Evolutionary conservation across 1,140 invertebrate species (phyloP).

Genomic region (Apis laboriosa): DNA sequence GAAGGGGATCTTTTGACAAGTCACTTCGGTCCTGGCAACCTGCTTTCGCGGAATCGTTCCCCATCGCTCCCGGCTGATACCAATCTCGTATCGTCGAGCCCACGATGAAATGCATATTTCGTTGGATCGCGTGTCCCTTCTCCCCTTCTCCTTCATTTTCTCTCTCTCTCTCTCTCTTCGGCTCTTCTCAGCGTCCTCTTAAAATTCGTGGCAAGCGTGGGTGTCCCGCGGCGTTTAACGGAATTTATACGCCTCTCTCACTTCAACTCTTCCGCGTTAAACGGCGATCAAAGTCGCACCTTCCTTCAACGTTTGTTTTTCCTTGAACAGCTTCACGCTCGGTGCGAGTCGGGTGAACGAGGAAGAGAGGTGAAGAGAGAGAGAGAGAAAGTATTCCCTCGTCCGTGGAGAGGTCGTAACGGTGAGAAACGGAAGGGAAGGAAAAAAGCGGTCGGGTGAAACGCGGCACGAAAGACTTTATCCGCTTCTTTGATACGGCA

Average conservation of each 20-base stretch:
- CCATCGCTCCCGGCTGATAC: slow-evolving; percentile 40
- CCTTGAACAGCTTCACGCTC: slow-evolving; percentile 11
- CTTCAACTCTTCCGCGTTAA: neutral
- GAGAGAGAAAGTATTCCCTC: slow-evolving; percentile 28
- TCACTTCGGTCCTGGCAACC: slow-evolving; percentile 51
- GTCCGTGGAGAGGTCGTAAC: slow-evolving; percentile 30
- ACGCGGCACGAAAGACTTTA: slow-evolving; percentile 51
- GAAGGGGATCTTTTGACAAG: slow-evolving; percentile 54
- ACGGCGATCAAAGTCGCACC: neutral
- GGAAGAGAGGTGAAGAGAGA: neutral
- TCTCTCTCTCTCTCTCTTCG: neutral
- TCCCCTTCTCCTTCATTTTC: slow-evolving; percentile 20
- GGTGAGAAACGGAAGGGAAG: slow-evolving; percentile 16
- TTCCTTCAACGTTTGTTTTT: neutral
- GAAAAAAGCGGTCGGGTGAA: slow-evolving; percentile 37
- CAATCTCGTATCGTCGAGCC: slow-evolving; percentile 37
- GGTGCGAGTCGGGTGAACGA: no score
- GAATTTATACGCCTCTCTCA: slow-evolving; percentile 5
- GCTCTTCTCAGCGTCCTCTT: neutral
- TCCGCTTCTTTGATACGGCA: slow-evolving; percentile 54
- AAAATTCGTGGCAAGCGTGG: neutral
- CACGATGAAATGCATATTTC: slow-evolving; percentile 50
- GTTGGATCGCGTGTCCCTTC: slow-evolving; percentile 23
- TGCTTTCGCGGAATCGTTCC: slow-evolving; percentile 53
- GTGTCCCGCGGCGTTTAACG: neutral